Evolutionary conservation across 2,797 vertebrate species (phyloP), one percentile per base, ranked within the genome.

Genomic region (Clarias laeviceps): DNA sequence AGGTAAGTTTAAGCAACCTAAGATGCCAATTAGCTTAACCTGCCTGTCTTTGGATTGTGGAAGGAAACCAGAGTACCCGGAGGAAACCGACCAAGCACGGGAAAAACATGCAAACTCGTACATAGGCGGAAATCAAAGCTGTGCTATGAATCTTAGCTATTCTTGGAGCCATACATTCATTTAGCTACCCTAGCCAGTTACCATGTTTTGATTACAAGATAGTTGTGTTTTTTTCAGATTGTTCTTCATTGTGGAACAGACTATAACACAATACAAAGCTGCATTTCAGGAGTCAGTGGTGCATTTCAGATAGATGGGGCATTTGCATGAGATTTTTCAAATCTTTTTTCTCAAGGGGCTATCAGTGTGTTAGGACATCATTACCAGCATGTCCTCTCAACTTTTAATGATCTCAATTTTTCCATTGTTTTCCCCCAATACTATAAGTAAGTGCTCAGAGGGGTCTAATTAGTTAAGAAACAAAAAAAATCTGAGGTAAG

Each of bases 361-460:
- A 74, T 86, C 65, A n/a, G 57, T 69, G 64, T 82, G 77, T 83
- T 84, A 83, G 54, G 83, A 88, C 84, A 82, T 88, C 86, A 86
- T 88, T 90, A 86, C 78, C 82, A 82, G 68, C 56, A n/a, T 85
- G 85, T 86, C 83, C 85, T 81, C 83, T 88, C 59, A 87, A 88
- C 83, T 79, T 72, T 72, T 88, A 88, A 90, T 88, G 86, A 89
- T 88, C 83, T 89, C 84, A 78, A 89, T 85, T 86, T 86, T 54
- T 80, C 69, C 61, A 73, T 86, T 87, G 89, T 88, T 81, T 34
- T 57, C 82, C 59, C 50, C 66, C 56, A 82, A 82, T 82, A 82
- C 78, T 27, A n/a, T n/a, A n/a, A n/a, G n/a, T n/a, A 70, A 65
- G 72, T 85, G 85, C 84, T 88, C 83, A 84, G 82, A 80, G 87